Conservation (phyloP, 2,113 vertebrate species). For the Petromus typicus region DNA sequence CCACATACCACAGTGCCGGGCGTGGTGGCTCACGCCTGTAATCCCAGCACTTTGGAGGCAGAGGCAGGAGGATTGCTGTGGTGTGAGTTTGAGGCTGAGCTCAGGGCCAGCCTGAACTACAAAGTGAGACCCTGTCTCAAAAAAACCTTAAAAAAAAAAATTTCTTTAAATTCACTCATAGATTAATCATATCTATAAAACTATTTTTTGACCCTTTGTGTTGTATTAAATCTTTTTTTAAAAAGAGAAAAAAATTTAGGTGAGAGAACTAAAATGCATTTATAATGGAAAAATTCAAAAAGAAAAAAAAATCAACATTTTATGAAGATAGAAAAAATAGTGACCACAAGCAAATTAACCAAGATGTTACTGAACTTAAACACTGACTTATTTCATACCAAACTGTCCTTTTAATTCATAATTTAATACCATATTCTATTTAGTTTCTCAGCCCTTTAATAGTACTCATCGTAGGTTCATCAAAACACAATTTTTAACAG, state of each 20-base stretch:
- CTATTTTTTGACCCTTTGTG: constrained; percentile 3
- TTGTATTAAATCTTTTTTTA: neutral
- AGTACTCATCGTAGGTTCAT: neutral
- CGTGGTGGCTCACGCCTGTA: no score
- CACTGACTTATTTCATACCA: neutral
- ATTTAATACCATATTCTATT: constrained; percentile 19
- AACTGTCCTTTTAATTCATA: constrained; percentile 12
- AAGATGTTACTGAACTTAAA: neutral
- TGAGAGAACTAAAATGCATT: constrained; percentile 18
- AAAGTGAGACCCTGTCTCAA: neutral
- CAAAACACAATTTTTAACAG: constrained; percentile 19
- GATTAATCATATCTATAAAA: neutral
- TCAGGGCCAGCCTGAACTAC: no score
- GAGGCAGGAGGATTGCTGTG: no score
- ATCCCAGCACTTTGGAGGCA: no score
- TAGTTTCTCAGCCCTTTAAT: neutral
- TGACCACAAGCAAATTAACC: neutral
- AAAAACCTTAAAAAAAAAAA: constrained; percentile 21
- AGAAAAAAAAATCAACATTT: neutral
- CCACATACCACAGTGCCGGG: no score
- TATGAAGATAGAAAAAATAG: constrained; percentile 25
- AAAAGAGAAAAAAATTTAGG: constrained; percentile 10
- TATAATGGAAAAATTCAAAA: constrained; percentile 33
- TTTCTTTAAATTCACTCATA: neutral
- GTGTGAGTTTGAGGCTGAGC: no score